Evolutionary conservation across 2,888 invertebrate genomes (phyloP), one percentile per base, ranked within the genome.

Genomic region (Leucania comma): DNA sequence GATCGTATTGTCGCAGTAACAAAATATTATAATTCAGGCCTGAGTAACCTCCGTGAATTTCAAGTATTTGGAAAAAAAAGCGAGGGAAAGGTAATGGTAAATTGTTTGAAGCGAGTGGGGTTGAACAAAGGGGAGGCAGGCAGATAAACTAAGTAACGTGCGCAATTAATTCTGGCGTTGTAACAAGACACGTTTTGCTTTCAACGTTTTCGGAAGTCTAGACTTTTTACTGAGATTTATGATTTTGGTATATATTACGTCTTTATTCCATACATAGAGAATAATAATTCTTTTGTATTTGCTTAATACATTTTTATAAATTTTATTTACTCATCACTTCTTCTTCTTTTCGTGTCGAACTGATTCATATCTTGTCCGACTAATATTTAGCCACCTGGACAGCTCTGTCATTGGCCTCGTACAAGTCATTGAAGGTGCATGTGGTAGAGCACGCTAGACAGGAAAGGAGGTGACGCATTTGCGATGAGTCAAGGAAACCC

Each of bases 71-170:
- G 57, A 35, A 60, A 74, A 60, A 71, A 73, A 61, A 72, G 24
- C 14, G 24, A 20, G 50, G 58, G 56, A 67, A 72, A 59, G 4
- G 56, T 58, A 68, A 70, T 63, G 60, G 62, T 35, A 26, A 60
- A 70, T 66, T 68, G 50, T 58, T 51, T 32, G 68, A 24, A 58
- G 53, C 62, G 56, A 69, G 53, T 61, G 58, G 61, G 48, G 64
- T 64, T 53, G 38, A 50, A 54, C 67, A 72, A 75, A 63, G 56
- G 38, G 48, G 71, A 69, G 61, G 62, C 67, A 68, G 58, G 65
- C 67, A 68, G 58, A 62, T 72, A 68, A 76, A 67, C 68, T 72
- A 72, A 79, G 72, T 82, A 71, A 67, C 58, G 72, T 57, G 63
- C 51, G 67, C 80, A 76, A 76, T 80, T 72, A 68, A 72, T 72